A percentile compares a stretch with the other conserved stretches of the same genome.
These are phyloP conservation scores for Trematocara zebra DNA, from an alignment of 2,113 vertebrate species.

Conservation along the genomic window DNA sequence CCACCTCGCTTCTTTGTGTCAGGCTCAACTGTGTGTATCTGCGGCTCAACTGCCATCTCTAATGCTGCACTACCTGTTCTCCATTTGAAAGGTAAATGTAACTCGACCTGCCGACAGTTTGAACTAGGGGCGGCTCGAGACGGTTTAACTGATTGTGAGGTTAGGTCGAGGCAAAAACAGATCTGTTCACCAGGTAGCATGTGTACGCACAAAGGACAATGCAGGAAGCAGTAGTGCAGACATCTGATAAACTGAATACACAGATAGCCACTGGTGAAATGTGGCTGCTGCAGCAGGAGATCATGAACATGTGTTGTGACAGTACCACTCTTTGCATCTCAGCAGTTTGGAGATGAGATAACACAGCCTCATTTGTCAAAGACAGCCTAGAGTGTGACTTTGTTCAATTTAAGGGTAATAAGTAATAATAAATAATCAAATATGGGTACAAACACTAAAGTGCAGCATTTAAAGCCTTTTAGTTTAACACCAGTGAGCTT, in stretches of 20 bases:
- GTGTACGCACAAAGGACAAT: background rate
- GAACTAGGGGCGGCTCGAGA: background rate
- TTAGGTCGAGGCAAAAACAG: background rate
- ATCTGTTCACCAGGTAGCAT: background rate
- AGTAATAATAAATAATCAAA: background rate
- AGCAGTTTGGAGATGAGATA: background rate
- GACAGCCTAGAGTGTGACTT: background rate
- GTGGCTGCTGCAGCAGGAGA: background rate
- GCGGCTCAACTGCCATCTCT: background rate
- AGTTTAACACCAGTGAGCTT: background rate
- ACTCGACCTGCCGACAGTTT: conserved; percentile 22
- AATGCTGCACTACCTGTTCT: conserved; percentile 52
- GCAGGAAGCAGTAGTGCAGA: background rate
- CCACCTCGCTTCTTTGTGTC: background rate
- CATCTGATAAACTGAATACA: background rate
- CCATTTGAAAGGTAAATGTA: conserved; percentile 21
- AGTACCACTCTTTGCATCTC: background rate
- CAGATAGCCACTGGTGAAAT: background rate
- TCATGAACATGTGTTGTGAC: background rate
- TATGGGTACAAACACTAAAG: background rate
- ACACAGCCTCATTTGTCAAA: background rate
- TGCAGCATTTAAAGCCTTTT: background rate
- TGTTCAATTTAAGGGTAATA: background rate
- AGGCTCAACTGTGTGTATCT: background rate
- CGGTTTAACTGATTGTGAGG: conserved; percentile 11